A percentile compares a stretch with the other conserved stretches of the same genome.
Conservation (phyloP, 1,140 invertebrate species). For the Zelostemma sp. region DNA sequence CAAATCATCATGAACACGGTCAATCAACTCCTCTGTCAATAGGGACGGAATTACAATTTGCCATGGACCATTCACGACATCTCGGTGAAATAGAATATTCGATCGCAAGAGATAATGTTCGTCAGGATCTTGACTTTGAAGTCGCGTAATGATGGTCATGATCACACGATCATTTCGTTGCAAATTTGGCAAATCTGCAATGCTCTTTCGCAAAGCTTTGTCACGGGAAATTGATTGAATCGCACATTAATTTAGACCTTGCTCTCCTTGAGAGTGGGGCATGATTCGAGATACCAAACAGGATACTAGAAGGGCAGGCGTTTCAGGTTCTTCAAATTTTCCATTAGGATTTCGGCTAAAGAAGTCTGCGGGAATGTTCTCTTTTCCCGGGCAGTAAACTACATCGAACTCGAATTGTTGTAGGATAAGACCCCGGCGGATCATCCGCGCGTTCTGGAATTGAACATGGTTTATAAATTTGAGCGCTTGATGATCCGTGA, state of each 20-base stretch:
- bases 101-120: too few species aligned
- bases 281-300: too few species aligned
- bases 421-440: constrained; percentile 14
- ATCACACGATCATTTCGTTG: too few species aligned
- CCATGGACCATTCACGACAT: background rate
- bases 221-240: too few species aligned
- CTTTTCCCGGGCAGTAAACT: constrained; percentile 4
- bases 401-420: constrained; percentile 7
- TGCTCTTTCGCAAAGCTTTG: too few species aligned
- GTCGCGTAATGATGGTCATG: too few species aligned
- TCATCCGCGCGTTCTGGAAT: constrained; percentile 7
- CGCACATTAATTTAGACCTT: too few species aligned
- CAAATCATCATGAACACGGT: too few species aligned
- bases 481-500: constrained; percentile 17
- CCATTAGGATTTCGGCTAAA: constrained; percentile 13
- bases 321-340: background rate
- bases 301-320: too few species aligned
- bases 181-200: too few species aligned
- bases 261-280: too few species aligned
- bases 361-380: constrained; percentile 17
- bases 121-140: too few species aligned
- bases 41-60: background rate
- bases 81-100: background rate
- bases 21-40: background rate
- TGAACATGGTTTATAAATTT: background rate